Conservation (phyloP, 2,888 invertebrate genomes). For the Liposcelis brunnea region DNA sequence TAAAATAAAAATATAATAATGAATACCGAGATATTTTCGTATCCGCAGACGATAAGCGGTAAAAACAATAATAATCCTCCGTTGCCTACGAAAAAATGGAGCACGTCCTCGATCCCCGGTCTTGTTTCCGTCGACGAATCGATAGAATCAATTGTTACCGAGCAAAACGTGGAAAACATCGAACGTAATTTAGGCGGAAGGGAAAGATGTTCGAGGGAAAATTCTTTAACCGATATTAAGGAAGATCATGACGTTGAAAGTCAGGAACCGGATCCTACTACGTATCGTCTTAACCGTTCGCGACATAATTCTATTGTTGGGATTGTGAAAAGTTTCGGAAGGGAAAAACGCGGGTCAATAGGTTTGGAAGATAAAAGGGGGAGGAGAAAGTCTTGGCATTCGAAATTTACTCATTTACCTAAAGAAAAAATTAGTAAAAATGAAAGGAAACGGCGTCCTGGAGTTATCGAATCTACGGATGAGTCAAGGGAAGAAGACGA, state of each 20-base stretch:
- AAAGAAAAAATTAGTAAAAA: slow-evolving; percentile 14
- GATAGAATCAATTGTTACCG: slow-evolving; percentile 12
- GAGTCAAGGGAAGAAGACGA: slow-evolving; percentile 31
- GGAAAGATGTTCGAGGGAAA: too few species aligned
- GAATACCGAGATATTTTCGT: slow-evolving; percentile 15
- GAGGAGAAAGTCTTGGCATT: slow-evolving; percentile 45
- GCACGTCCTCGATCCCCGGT: slow-evolving; percentile 16
- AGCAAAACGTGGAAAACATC: too few species aligned
- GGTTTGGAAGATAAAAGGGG: slow-evolving; percentile 26
- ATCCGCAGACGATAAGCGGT: slow-evolving; percentile 1
- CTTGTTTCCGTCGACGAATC: slow-evolving; percentile 14
- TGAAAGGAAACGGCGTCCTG: slow-evolving; percentile 29
- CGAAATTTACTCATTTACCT: slow-evolving; percentile 20
- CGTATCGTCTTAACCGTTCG: too few species aligned
- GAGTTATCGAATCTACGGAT: slow-evolving; percentile 26
- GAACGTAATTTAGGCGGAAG: too few species aligned
- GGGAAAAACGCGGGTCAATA: too few species aligned
- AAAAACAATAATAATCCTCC: slow-evolving; percentile 16
- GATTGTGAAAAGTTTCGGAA: too few species aligned
- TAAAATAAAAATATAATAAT: slow-evolving; percentile 5
- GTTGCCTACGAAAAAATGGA: slow-evolving; percentile 18
- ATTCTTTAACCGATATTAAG: too few species aligned
- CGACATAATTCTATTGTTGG: too few species aligned
- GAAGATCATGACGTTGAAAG: too few species aligned
- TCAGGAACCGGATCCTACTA: too few species aligned